Base-by-base conservation (phyloP, 2,888 invertebrate species). In the Eristalis arbustorum region DNA sequence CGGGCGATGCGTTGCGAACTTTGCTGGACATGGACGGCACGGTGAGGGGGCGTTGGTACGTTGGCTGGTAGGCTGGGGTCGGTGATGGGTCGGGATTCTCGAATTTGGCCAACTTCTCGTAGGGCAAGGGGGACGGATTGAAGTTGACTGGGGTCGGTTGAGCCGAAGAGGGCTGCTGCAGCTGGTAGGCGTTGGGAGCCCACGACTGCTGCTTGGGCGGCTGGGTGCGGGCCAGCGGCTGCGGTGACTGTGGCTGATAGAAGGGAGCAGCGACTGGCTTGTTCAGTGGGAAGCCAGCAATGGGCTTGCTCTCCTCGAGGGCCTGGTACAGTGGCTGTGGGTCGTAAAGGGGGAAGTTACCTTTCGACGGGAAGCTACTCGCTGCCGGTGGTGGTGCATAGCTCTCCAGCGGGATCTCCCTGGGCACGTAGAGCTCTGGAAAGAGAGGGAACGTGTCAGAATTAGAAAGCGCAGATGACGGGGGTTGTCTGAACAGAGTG, bases 351-450 rank as follows among this genome's bases (percentile, higher is more conserved):
- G 84, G 80, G 28, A 80, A 84, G 8, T 62, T 94, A 93, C n/a
- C 93, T 91, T 0, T 94, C 93, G 92, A 94, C 93, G 91, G 93
- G 93, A 82, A 80, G 22, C 28, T 34, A 88, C 92, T 93, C 57
- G 84, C 82, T 6, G 79, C 83, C 68, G 91, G 90, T 42, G 92
- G 92, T 69, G 92, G 92, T 11, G 90, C 91, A 88, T 92, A 92
- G 40, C 93, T 91, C 56, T 91, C 90, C 79, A 92, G 79, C 2
- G 92, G 92, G 40, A 93, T 93, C 82, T 92, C 92, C 68, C 92
- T 91, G 4, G 92, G 93, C 68, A 91, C 90, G 88, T 91, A 93
- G n/a, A 93, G 88, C 14, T 91, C 93, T 93, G 84, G 3, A 78
- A 66, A 37, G 37, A 68, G 69, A 25, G 13, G 22, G 22, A 74